These are phyloP conservation scores for Toxostoma redivivum DNA, from an alignment of 2,113 vertebrate species.

Conservation along the genomic window DNA sequence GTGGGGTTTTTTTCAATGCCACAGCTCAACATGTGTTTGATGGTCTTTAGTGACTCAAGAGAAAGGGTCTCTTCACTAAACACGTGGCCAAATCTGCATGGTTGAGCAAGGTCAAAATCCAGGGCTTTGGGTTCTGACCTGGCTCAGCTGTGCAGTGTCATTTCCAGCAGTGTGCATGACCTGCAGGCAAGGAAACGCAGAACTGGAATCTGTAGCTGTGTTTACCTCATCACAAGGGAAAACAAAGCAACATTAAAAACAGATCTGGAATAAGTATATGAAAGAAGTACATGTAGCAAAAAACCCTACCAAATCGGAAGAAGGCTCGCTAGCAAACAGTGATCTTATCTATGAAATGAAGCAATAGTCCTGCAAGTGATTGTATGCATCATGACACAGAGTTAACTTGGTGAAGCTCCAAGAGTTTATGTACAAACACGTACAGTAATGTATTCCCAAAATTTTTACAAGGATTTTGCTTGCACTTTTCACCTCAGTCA, in stretches of 20 bases:
- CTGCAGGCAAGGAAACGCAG: background rate
- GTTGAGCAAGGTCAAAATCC: background rate
- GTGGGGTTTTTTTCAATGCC: background rate
- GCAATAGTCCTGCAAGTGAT: background rate
- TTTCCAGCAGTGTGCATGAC: background rate
- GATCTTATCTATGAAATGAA: background rate
- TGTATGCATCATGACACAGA: background rate
- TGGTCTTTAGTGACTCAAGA: background rate
- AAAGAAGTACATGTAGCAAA: background rate
- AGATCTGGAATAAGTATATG: background rate
- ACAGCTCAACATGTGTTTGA: background rate
- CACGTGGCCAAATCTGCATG: background rate
- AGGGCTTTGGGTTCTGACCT: background rate
- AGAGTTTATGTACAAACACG: background rate
- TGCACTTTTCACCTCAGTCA: background rate
- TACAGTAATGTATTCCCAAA: background rate
- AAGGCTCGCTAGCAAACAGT: background rate
- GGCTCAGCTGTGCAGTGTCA: fast-evolving
- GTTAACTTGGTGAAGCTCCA: background rate
- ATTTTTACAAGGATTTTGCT: background rate
- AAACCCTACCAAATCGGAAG: background rate
- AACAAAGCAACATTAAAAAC: background rate
- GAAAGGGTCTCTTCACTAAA: background rate
- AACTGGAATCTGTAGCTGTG: background rate
- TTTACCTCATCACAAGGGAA: background rate